Percentiles rank a stretch among this genome's conserved stretches.
These are phyloP conservation scores for Synaphobranchus kaupii DNA, from an alignment of 2,797 vertebrate genomes.

Conservation along the genomic window DNA sequence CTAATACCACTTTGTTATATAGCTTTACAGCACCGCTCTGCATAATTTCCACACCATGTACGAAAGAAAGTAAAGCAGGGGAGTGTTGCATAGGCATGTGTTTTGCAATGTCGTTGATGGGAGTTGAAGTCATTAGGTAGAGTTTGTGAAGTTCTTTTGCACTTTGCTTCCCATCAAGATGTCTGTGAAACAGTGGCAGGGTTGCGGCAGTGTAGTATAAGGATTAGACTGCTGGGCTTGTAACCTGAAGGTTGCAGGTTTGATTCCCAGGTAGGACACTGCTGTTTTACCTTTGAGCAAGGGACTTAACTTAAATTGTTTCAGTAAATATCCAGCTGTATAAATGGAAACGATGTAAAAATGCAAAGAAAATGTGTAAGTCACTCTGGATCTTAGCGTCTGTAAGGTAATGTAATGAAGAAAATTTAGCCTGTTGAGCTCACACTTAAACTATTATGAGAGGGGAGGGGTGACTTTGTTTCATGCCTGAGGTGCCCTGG, in stretches of 20 bases:
- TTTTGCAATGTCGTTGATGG: not conserved
- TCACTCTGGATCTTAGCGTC: too few relatives aligned
- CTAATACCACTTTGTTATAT: not conserved
- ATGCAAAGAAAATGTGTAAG: too few relatives aligned
- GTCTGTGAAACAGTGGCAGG: not conserved
- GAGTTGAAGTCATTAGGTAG: not conserved
- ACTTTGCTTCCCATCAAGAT: not conserved
- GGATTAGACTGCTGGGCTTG: too few relatives aligned
- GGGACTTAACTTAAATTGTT: too few relatives aligned
- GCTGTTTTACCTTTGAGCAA: too few relatives aligned
- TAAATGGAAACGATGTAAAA: too few relatives aligned
- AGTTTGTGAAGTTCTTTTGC: not conserved
- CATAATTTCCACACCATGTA: not conserved
- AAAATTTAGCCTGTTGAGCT: not conserved
- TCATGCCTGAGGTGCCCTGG: not conserved
- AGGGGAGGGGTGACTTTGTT: not conserved
- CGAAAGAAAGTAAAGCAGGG: not conserved
- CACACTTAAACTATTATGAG: not conserved
- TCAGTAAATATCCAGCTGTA: too few relatives aligned
- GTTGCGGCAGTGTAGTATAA: too few relatives aligned
- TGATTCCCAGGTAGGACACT: too few relatives aligned
- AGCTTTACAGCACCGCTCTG: not conserved
- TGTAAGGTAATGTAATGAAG: not conserved
- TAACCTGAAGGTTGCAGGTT: too few relatives aligned
- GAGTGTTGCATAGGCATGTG: not conserved